A percentile compares a stretch with the other conserved stretches of the same genome.
phyloP scores from a whole-genome alignment of 2,797 vertebrate species.

The Thamnophis elegans region DNA sequence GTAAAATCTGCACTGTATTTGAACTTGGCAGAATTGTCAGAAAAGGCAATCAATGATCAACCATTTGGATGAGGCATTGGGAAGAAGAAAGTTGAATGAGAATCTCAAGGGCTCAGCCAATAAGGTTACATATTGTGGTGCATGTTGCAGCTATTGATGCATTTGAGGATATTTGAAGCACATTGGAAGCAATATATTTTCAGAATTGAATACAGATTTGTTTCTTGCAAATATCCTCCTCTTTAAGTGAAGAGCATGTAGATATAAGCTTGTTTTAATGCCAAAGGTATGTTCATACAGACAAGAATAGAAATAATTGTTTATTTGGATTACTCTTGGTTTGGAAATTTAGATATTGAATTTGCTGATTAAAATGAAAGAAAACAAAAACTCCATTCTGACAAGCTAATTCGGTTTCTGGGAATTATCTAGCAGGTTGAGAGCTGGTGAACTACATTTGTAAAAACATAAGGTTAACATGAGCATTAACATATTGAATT shows the following conservation, averaged over 20 bases:
- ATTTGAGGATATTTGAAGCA: neutral
- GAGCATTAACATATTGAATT: slow-evolving; percentile 13
- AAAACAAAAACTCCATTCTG: slow-evolving; percentile 34
- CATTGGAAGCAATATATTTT: neutral
- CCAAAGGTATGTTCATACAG: slow-evolving; percentile 3
- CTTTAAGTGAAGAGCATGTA: neutral
- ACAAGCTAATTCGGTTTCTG: neutral
- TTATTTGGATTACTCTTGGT: neutral
- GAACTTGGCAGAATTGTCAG: neutral
- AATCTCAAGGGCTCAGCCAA: neutral
- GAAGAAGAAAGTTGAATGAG: neutral
- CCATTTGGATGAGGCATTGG: neutral
- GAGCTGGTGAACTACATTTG: slow-evolving; percentile 25
- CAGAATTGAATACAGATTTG: neutral
- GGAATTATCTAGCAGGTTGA: slow-evolving; percentile 12
- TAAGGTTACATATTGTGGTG: neutral
- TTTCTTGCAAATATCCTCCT: neutral
- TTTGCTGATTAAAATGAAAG: slow-evolving; percentile 28
- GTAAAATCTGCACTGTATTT: neutral
- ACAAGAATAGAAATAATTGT: neutral
- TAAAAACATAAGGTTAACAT: slow-evolving; percentile 19
- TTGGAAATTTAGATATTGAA: slow-evolving; percentile 25
- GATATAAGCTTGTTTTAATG: neutral
- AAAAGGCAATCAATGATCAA: neutral
- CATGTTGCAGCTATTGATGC: neutral